Evolutionary conservation across 2,113 vertebrate genomes (phyloP).

Genomic region (Monarcha castaneiventris): DNA sequence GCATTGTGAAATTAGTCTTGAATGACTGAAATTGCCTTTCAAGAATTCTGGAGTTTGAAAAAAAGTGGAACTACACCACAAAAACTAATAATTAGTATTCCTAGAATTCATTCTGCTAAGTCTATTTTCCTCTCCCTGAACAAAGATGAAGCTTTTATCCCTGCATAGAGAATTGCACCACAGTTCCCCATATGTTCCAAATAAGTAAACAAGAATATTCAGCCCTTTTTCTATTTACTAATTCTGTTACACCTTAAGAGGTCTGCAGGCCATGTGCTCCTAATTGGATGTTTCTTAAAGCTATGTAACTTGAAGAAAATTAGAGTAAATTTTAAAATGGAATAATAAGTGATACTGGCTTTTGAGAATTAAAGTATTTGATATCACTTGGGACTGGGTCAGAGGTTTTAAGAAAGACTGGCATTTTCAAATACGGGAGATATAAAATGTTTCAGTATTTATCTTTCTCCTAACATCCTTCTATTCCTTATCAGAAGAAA

Average conservation of each 20-base stretch:
- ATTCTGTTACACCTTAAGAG: neutral
- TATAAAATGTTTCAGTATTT: neutral
- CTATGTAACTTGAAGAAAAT: neutral
- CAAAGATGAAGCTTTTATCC: neutral
- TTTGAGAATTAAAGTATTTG: neutral
- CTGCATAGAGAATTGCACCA: neutral
- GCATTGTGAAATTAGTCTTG: neutral
- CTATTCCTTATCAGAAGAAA: neutral
- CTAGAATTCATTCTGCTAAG: neutral
- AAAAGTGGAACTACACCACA: neutral
- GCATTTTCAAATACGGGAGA: neutral
- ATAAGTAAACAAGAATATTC: neutral
- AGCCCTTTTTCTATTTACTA: neutral
- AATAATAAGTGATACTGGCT: neutral
- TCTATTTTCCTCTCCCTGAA: neutral
- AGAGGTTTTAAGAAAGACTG: neutral
- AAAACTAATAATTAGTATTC: neutral
- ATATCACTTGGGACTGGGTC: neutral
- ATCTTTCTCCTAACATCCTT: neutral
- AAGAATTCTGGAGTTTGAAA: neutral
- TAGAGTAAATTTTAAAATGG: neutral
- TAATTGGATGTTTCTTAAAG: neutral
- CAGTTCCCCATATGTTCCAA: neutral
- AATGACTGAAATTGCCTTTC: neutral
- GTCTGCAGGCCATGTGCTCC: fast-evolving